Evolutionary conservation across 2,888 invertebrate species (phyloP).

Genomic region (Microctonus hyperodae): DNA sequence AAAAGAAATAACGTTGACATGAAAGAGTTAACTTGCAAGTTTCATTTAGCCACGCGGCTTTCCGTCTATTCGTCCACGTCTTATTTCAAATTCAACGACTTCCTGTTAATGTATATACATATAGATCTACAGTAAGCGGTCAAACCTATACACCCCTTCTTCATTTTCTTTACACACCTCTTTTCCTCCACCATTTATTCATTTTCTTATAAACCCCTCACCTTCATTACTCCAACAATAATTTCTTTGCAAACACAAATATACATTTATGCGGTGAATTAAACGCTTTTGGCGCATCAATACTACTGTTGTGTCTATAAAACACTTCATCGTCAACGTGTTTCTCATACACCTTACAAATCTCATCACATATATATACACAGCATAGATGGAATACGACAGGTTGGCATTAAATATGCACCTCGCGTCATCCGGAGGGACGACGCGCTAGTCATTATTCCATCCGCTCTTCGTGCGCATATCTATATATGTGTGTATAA

Average conservation of each 20-base stretch:
- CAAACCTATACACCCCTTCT: background rate
- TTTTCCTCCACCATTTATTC: background rate
- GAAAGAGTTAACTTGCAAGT: background rate
- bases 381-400: constrained; percentile 27
- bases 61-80: constrained; percentile 27
- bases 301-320: background rate
- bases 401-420: constrained; percentile 55
- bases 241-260: background rate
- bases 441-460: constrained; percentile 57
- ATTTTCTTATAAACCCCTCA: background rate
- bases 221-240: background rate
- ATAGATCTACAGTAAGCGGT: background rate
- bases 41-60: constrained; percentile 17
- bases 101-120: constrained; percentile 3
- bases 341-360: background rate
- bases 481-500: background rate
- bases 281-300: background rate
- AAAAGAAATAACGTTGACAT: background rate
- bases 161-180: background rate
- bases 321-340: background rate
- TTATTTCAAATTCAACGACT: constrained; percentile 6
- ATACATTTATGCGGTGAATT: background rate
- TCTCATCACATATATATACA: constrained; percentile 17
- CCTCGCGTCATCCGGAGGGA: constrained; percentile 55
- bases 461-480: constrained; percentile 45